Evolutionary conservation across 2,888 invertebrate genomes (phyloP), one percentile per base, ranked within the genome.

Genomic region (Steromphala cineraria): DNA sequence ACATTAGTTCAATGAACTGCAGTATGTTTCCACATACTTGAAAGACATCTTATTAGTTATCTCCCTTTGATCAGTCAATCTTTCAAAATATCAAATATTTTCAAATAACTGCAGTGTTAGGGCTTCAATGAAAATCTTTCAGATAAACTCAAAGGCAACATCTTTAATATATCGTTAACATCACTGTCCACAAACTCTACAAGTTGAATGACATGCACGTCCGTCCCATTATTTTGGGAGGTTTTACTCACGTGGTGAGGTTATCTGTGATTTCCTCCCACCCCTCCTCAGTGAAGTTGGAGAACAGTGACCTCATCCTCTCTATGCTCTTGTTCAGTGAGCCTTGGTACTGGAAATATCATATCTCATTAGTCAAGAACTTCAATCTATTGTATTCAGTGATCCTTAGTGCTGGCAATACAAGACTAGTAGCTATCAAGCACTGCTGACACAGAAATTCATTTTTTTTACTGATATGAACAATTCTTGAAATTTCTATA

Each of bases 251-350:
- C 90, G 84, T 86, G 56, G 87, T 89, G 24, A 83, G 87, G 77
- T 87, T 88, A 55, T 90, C 91, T 24, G 90, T 87, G n/a, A 92
- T 77, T 67, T 91, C 91, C 83, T 92, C 91, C 92, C 92, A 92
- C 5, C 89, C 92, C 31, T 92, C 91, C 24, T 89, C 90, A 67
- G 89, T 88, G 81, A 89, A 88, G 77, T 89, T 80, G 19, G 84
- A 82, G 78, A 90, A 88, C 67, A 87, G 77, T 19, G 81, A 74
- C 7, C 80, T 84, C 89, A 89, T 89, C 71, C 88, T 85, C 53
- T 88, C 86, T 24, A 89, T 87, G 53, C 90, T 90, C 31, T 77
- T 83, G 80, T 89, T 89, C 74, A 89, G 78, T 17, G 81, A 79
- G 21, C 53, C 67, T 79, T 90, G 89, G 77, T 90, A 91, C 89